Evolutionary conservation across 2,888 invertebrate genomes (phyloP).

Genomic region (Drosophila percnosoma): DNA sequence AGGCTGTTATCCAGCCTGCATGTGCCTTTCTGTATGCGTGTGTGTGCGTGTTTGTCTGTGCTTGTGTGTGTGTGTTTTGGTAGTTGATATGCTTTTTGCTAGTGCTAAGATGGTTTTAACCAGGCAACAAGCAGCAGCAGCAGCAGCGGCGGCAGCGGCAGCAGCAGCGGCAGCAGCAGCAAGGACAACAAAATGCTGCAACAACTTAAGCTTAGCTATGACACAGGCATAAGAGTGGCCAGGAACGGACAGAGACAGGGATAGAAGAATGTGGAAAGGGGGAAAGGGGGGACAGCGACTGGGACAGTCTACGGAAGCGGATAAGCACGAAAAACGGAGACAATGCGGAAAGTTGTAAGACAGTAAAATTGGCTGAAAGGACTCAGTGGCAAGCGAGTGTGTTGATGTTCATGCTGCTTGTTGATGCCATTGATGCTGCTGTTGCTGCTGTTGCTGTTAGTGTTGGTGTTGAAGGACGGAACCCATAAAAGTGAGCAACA

Average conservation of each 20-base stretch:
- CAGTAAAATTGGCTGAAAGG: slow-evolving; percentile 77
- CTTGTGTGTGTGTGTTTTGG: slow-evolving; percentile 19
- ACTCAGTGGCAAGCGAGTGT: slow-evolving; percentile 53
- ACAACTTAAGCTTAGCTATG: slow-evolving; percentile 73
- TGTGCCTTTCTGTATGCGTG: slow-evolving; percentile 8
- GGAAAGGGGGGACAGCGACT: neutral
- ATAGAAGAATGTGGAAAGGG: neutral
- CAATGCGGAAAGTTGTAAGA: slow-evolving; percentile 76
- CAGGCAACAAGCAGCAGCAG: slow-evolving; percentile 33
- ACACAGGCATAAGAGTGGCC: slow-evolving; percentile 57
- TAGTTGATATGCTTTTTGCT: slow-evolving; percentile 54
- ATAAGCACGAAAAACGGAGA: slow-evolving; percentile 68
- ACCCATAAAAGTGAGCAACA: slow-evolving; percentile 77
- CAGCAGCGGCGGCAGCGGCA: slow-evolving; percentile 11
- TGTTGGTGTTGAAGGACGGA: slow-evolving; percentile 54
- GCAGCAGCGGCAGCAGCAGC: slow-evolving; percentile 15
- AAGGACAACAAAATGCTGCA: slow-evolving; percentile 58
- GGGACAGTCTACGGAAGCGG: slow-evolving; percentile 26
- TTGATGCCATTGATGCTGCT: slow-evolving; percentile 34
- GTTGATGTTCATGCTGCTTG: slow-evolving; percentile 51
- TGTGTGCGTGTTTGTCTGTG: slow-evolving; percentile 3
- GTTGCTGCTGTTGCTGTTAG: slow-evolving; percentile 12
- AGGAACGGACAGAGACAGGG: neutral
- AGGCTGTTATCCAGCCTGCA: slow-evolving; percentile 1
- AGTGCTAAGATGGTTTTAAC: slow-evolving; percentile 66